phyloP scores from a whole-genome alignment of 1,140 invertebrate genomes.

The Sycobia sp. region DNA sequence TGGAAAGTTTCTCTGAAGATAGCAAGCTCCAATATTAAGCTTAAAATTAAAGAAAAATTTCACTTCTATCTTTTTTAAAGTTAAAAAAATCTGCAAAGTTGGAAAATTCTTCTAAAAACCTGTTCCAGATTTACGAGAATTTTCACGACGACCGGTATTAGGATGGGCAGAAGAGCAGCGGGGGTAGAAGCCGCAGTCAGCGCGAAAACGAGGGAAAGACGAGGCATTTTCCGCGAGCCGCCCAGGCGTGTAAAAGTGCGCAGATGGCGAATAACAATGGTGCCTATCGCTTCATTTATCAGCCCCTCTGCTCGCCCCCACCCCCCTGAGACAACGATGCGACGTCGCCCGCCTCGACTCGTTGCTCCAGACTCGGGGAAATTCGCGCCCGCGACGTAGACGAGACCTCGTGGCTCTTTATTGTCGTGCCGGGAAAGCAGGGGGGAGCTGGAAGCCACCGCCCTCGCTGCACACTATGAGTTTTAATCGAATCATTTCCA shows the following conservation, averaged over 20 bases:
- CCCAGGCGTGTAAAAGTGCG: constrained; percentile 33
- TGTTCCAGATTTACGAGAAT: too few relatives aligned
- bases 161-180: neutral
- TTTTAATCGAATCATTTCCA: constrained; percentile 60
- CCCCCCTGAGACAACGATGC: too few relatives aligned
- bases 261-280: constrained; percentile 50
- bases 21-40: too few relatives aligned
- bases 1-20: too few relatives aligned
- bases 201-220: neutral
- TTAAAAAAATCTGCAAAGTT: too few relatives aligned
- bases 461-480: constrained; percentile 52
- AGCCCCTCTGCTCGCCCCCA: too few relatives aligned
- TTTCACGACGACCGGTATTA: too few relatives aligned
- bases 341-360: too few relatives aligned
- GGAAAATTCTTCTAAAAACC: too few relatives aligned
- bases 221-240: neutral
- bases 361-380: too few relatives aligned
- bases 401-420: neutral
- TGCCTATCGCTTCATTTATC: constrained; percentile 61
- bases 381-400: constrained; percentile 40
- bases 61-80: too few relatives aligned
- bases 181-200: neutral
- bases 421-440: neutral
- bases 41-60: too few relatives aligned
- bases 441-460: constrained; percentile 45